phyloP scores from a whole-genome alignment of 2,888 invertebrate species.

The Rhagonycha fulva region DNA sequence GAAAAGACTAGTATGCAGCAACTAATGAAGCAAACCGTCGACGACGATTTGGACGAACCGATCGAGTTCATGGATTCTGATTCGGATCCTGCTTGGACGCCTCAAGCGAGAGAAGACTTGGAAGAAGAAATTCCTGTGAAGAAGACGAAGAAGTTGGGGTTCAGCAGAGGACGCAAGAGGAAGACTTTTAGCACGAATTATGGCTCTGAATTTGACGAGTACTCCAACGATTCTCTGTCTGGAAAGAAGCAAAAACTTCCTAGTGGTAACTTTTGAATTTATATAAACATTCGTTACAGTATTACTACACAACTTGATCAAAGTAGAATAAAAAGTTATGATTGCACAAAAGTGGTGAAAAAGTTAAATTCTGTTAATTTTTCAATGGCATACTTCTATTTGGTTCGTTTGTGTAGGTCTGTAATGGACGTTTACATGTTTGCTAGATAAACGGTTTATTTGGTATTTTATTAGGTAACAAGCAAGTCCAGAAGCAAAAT shows the following conservation, averaged over 20 bases:
- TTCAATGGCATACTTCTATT: no score
- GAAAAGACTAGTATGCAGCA: slow-evolving; percentile 62
- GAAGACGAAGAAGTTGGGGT: slow-evolving; percentile 24
- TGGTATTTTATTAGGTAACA: slow-evolving; percentile 32
- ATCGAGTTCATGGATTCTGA: slow-evolving; percentile 67
- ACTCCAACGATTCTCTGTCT: neutral
- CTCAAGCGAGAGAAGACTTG: slow-evolving; percentile 57
- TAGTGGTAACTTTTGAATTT: neutral
- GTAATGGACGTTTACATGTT: no score
- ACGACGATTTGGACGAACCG: slow-evolving; percentile 62
- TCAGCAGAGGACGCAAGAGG: neutral
- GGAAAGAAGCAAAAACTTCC: neutral
- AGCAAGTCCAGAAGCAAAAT: slow-evolving; percentile 40
- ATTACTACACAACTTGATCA: no score
- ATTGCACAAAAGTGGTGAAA: no score
- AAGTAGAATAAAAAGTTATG: no score
- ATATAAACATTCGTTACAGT: no score
- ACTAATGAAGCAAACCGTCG: slow-evolving; percentile 54
- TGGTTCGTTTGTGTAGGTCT: no score
- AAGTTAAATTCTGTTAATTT: no score
- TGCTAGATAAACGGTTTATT: neutral
- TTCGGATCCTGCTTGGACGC: slow-evolving; percentile 79
- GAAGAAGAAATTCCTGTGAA: slow-evolving; percentile 53
- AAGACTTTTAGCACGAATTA: neutral
- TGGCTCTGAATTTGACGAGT: neutral